Evolutionary conservation across 2,888 invertebrate species (phyloP), one percentile per base, ranked within the genome.

Genomic region (Machimus atricapillus): DNA sequence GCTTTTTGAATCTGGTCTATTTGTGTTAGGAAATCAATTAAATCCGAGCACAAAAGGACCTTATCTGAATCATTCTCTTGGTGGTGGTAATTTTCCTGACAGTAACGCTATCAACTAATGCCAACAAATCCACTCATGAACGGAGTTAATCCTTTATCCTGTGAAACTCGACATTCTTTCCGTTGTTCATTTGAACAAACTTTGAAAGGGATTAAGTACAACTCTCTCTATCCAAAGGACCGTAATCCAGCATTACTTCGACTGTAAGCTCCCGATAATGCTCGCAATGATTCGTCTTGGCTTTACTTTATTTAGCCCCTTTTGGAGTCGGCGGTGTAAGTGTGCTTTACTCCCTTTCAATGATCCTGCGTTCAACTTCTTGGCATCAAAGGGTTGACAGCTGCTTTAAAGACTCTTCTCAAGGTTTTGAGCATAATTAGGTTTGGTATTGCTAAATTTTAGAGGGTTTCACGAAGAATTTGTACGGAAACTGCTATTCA

Each of bases 111-210:
- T 37, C 78, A 43, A 19, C 78, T 78, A 78, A 78, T 78, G 31
- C 79, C 79, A 52, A 16, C 27, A 79, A 79, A 79, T 56, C 79
- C 34, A 79, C 31, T 79, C 79, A 79, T 79, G 79, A 27, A 79
- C 78, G 23, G 23, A 79, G 46, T 52, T 79, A 79, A 79, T 79
- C 79, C 79, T 23, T 79, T 27, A 52, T 31, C 52, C 79, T 56
- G 52, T 79, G 79, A 79, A 79, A 79, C 52, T 79, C 34, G 52
- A 52, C 52, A 79, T 79, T 79, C 79, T 79, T 79, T 79, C 40
- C 31, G 79, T 79, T 79, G 79, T 27, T 79, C 79, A 52, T 79
- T 79, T 46, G 79, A 46, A 56, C 79, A 79, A 79, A 79, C 46
- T 79, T 79, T 79, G 79, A 79, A 79, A 27, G 56, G 40, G 31